A percentile compares a stretch with the other conserved stretches of the same genome.
Conservation (phyloP, 2,797 vertebrate genomes). For the Serranus cabrilla region DNA sequence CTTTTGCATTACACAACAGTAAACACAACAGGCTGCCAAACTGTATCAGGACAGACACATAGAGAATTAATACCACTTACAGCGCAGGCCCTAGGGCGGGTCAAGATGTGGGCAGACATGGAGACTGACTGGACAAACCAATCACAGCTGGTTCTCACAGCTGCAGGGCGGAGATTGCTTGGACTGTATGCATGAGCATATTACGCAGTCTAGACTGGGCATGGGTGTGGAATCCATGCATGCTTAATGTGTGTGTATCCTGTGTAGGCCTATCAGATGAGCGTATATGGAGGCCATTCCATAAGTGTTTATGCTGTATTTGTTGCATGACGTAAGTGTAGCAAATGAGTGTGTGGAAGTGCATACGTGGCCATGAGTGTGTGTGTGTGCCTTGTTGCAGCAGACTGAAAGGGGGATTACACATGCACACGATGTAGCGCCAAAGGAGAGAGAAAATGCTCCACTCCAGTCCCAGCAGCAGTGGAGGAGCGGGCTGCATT, state of each 20-base stretch:
- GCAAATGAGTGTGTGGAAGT: conserved; percentile 1
- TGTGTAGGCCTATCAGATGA: conserved; percentile 9
- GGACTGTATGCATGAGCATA: conserved; percentile 23
- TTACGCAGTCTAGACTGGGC: conserved; percentile 45
- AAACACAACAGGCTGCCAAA: conserved; percentile 45
- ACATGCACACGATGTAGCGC: conserved; percentile 44
- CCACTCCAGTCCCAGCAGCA: conserved; percentile 24
- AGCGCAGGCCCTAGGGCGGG: conserved; percentile 28
- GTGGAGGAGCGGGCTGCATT: background rate
- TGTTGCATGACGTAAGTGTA: conserved; percentile 30
- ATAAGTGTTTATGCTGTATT: background rate
- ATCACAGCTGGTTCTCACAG: conserved; percentile 61
- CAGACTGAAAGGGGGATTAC: conserved; percentile 58
- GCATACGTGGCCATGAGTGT: conserved; percentile 31
- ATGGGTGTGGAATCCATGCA: conserved; percentile 62
- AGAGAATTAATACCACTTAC: conserved; percentile 46
- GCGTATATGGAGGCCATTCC: conserved; percentile 2
- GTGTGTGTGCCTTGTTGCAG: conserved; percentile 41
- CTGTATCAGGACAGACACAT: conserved; percentile 19
- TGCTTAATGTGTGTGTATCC: conserved; percentile 39
- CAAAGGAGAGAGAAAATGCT: conserved; percentile 45
- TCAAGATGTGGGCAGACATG: conserved; percentile 52
- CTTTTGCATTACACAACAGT: conserved; percentile 53
- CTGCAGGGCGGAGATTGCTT: conserved; percentile 50
- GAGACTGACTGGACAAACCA: conserved; percentile 54